Evolutionary conservation across 2,113 vertebrate genomes (phyloP).

Genomic region (Oryzias javanicus): DNA sequence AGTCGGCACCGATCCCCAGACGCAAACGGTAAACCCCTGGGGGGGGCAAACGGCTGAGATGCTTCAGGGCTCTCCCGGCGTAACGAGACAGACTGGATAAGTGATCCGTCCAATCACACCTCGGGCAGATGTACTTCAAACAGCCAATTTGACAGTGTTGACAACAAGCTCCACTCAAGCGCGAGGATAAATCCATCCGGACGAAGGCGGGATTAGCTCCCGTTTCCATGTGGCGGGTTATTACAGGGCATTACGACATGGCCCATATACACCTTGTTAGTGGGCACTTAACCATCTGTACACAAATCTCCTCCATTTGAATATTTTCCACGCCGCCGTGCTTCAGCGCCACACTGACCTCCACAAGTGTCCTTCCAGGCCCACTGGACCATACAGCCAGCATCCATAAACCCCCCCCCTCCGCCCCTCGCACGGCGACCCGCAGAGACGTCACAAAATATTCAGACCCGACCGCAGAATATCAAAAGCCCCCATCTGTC

Average conservation of each 20-base stretch:
- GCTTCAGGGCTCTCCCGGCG: conserved; percentile 2
- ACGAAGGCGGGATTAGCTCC: conserved; percentile 45
- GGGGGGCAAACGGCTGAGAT: background rate
- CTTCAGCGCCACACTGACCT: conserved; percentile 73
- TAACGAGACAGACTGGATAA: background rate
- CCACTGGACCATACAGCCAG: conserved; percentile 58
- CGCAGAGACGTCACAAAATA: conserved; percentile 52
- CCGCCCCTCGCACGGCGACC: conserved; percentile 57
- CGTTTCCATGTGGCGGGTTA: conserved; percentile 52
- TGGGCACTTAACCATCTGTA: conserved; percentile 80
- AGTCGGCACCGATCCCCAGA: too few species aligned
- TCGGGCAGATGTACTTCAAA: conserved; percentile 54
- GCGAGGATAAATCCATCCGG: conserved; percentile 38
- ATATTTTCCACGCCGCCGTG: conserved; percentile 52
- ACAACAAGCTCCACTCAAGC: conserved; percentile 43
- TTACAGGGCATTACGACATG: conserved; percentile 58
- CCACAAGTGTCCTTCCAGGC: conserved; percentile 68
- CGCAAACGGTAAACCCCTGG: too few species aligned
- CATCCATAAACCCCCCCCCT: conserved; percentile 60
- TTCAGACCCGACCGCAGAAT: conserved; percentile 42
- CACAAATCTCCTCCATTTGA: conserved; percentile 60
- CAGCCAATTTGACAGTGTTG: conserved; percentile 52
- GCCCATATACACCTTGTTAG: conserved; percentile 73
- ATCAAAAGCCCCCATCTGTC: conserved; percentile 61
- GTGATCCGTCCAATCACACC: conserved; percentile 25